Percentiles rank a stretch among this genome's conserved stretches.
Conservation (phyloP, 2,888 invertebrate species). For the Eilema sororculum region DNA sequence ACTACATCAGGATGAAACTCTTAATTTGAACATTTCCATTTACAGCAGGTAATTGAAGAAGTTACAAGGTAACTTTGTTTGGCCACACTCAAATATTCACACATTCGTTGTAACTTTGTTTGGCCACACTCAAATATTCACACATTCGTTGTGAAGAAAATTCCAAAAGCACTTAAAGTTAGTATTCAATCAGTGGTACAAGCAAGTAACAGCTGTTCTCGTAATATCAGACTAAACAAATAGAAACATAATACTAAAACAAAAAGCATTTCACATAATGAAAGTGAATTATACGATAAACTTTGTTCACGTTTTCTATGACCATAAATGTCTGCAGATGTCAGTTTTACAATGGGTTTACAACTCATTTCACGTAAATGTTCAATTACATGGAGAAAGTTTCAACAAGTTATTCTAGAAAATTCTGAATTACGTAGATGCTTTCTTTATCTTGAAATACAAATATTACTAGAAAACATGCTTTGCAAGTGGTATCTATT, state of each 20-base stretch:
- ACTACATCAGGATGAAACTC: too few relatives aligned
- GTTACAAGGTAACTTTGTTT: too few relatives aligned
- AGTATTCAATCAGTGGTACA: background rate
- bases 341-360: background rate
- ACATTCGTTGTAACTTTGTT: too few relatives aligned
- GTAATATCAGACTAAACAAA: background rate
- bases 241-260: background rate
- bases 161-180: background rate
- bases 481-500: too few relatives aligned
- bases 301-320: slow-evolving; percentile 3
- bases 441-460: background rate
- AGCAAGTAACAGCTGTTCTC: background rate
- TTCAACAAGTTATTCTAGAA: slow-evolving; percentile 8
- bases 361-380: background rate
- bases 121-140: too few relatives aligned
- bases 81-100: too few relatives aligned
- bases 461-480: background rate
- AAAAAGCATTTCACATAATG: slow-evolving; percentile 1
- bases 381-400: background rate
- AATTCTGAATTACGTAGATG: background rate
- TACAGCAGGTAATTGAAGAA: too few relatives aligned
- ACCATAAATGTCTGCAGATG: slow-evolving; percentile 7
- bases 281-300: background rate
- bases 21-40: too few relatives aligned
- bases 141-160: background rate